Percentiles rank a stretch among this genome's conserved stretches.
phyloP scores from a whole-genome alignment of 1,140 invertebrate species.

The Trinorchestia longiramus region DNA sequence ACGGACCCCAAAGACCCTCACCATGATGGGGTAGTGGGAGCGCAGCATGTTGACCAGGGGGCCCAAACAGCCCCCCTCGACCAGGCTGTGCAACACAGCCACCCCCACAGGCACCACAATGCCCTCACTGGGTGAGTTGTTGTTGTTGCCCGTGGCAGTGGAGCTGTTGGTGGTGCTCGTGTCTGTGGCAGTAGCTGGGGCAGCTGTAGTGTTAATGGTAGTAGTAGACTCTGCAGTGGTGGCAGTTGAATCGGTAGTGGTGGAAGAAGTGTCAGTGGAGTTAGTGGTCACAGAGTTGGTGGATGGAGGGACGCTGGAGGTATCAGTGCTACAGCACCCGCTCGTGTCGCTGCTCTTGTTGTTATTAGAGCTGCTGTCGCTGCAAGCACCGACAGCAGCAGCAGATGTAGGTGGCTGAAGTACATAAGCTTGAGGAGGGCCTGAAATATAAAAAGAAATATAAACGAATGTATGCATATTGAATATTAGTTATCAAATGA shows the following conservation, averaged over 20 bases:
- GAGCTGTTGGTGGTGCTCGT: background rate
- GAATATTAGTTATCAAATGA: too few species aligned
- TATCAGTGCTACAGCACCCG: constrained; percentile 59
- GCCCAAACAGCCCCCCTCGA: constrained; percentile 78
- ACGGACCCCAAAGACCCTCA: too few species aligned
- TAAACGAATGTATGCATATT: too few species aligned
- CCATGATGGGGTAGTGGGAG: constrained; percentile 86
- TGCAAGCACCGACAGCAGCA: background rate
- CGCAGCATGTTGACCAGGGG: constrained; percentile 84
- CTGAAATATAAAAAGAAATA: background rate
- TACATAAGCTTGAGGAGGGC: constrained; percentile 1
- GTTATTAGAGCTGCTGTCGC: constrained; percentile 59
- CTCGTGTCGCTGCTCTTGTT: constrained; percentile 57
- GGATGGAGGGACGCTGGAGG: constrained; percentile 57
- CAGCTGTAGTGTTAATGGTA: background rate
- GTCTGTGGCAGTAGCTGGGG: background rate
- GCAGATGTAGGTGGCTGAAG: background rate
- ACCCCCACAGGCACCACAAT: constrained; percentile 69
- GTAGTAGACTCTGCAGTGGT: background rate
- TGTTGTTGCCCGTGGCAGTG: background rate
- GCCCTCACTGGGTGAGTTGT: constrained; percentile 11
- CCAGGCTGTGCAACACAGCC: constrained; percentile 76
- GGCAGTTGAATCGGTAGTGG: background rate
- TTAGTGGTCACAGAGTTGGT: background rate
- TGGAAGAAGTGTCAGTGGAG: background rate